Conservation (phyloP, 2,797 vertebrate genomes). For the Hippoglossus hippoglossus region DNA sequence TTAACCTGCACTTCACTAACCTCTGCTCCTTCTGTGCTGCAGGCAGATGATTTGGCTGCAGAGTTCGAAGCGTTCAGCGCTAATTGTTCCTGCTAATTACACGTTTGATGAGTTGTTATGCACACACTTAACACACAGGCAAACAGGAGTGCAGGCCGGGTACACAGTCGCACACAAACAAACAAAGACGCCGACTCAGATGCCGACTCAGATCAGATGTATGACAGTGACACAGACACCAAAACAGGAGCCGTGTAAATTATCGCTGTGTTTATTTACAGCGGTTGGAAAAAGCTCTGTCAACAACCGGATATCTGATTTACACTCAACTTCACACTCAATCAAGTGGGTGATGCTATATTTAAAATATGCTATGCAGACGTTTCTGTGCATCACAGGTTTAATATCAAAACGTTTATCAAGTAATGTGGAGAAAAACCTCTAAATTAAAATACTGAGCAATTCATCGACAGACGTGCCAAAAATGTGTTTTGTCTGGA, state of each 20-base stretch:
- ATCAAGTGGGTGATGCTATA: neutral
- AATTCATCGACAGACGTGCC: too few relatives aligned
- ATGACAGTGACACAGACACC: neutral
- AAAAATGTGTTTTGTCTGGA: too few relatives aligned
- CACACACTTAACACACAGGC: constrained; percentile 7
- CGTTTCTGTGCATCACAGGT: too few relatives aligned
- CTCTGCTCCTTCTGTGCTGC: neutral
- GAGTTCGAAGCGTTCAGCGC: constrained; percentile 37
- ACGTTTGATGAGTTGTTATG: constrained; percentile 26
- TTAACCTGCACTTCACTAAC: too few relatives aligned
- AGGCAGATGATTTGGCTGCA: constrained; percentile 26
- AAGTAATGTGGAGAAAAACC: too few relatives aligned
- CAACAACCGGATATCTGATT: constrained; percentile 1
- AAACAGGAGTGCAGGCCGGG: constrained; percentile 3
- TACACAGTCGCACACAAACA: constrained; percentile 9
- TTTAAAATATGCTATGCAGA: neutral
- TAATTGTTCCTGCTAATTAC: constrained; percentile 61
- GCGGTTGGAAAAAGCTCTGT: constrained; percentile 34
- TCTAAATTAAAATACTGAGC: too few relatives aligned
- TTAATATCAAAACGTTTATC: too few relatives aligned
- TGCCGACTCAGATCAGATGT: neutral
- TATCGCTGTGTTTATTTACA: constrained; percentile 31
- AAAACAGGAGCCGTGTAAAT: constrained; percentile 9
- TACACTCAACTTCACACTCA: neutral
- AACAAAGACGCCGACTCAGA: neutral